Evolutionary conservation across 2,113 vertebrate species (phyloP).

Genomic region (Hemibagrus wyckioides): DNA sequence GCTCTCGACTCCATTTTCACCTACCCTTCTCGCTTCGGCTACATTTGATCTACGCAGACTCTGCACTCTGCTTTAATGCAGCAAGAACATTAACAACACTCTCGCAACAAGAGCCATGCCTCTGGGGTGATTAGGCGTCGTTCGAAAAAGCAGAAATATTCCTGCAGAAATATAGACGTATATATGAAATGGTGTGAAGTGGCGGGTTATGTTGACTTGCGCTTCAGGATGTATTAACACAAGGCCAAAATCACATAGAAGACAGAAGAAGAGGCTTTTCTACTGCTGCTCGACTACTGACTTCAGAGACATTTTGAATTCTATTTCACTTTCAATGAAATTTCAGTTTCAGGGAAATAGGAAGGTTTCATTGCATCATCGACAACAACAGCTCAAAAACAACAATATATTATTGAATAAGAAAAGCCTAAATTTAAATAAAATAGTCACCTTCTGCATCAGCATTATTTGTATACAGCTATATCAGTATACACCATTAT

Average conservation of each 20-base stretch:
- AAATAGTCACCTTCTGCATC: background rate
- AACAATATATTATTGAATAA: background rate
- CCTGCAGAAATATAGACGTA: background rate
- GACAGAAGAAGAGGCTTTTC: background rate
- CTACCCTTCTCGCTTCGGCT: background rate
- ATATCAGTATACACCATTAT: background rate
- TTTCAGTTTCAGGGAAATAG: background rate
- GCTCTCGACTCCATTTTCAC: slow-evolving; percentile 36
- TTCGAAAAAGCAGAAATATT: background rate
- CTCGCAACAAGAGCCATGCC: slow-evolving; percentile 10
- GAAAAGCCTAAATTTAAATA: background rate
- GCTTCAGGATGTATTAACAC: background rate
- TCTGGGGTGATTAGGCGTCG: background rate
- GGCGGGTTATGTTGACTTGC: background rate
- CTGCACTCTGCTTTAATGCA: slow-evolving; percentile 39
- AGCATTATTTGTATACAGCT: background rate
- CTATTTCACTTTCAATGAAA: background rate
- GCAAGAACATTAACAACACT: slow-evolving; percentile 40
- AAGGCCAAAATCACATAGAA: background rate
- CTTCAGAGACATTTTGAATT: background rate
- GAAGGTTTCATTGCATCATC: background rate
- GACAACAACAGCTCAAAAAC: background rate
- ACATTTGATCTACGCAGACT: slow-evolving; percentile 13
- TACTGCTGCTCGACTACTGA: background rate
- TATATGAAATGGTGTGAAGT: background rate